Percentiles rank a stretch among this genome's conserved stretches.
Conservation (phyloP, 1,140 invertebrate species). For the Solen grandis region DNA sequence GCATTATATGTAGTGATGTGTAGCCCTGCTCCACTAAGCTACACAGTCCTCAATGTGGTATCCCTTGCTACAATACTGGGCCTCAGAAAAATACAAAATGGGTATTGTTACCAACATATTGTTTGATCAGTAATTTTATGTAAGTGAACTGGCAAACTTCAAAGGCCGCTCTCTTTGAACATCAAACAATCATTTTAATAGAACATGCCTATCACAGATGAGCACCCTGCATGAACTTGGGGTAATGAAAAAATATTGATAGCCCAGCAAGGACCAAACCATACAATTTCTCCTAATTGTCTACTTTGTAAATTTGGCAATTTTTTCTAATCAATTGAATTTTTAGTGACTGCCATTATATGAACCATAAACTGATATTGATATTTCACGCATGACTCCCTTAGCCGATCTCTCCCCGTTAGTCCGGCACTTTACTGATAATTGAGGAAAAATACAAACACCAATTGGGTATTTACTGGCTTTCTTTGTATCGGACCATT, state of each 20-base stretch:
- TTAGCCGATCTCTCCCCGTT: too few relatives aligned
- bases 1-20: constrained; percentile 22
- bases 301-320: neutral
- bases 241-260: neutral
- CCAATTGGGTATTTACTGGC: too few relatives aligned
- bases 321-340: neutral
- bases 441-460: too few relatives aligned
- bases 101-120: constrained; percentile 49
- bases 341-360: neutral
- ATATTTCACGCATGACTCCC: neutral
- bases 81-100: constrained; percentile 50
- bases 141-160: constrained; percentile 51
- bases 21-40: constrained; percentile 19
- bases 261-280: neutral
- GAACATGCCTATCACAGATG: constrained; percentile 44
- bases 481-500: too few relatives aligned
- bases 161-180: constrained; percentile 38
- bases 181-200: constrained; percentile 55
- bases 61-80: neutral
- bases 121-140: constrained; percentile 56
- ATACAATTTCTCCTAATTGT: neutral
- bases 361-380: neutral
- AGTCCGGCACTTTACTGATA: too few relatives aligned
- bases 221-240: neutral
- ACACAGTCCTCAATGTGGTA: constrained; percentile 6